phyloP scores from a whole-genome alignment of 2,888 invertebrate genomes.

The Drosophila peninsularis region DNA sequence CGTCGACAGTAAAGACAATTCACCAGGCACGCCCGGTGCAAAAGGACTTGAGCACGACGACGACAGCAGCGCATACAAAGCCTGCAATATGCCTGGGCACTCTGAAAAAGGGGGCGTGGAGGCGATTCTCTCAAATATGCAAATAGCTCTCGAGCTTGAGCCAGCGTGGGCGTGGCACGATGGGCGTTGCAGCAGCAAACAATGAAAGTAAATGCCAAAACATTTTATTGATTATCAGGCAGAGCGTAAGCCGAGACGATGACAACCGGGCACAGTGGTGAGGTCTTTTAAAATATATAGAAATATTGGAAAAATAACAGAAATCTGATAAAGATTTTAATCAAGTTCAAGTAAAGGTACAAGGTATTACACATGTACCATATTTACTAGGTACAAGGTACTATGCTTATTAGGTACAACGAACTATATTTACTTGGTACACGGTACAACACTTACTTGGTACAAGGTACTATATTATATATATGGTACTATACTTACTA shows the following conservation, averaged over 20 bases:
- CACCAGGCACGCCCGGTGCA: constrained; percentile 73
- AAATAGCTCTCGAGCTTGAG: constrained; percentile 56
- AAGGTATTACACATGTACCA: no score
- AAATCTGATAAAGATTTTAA: no score
- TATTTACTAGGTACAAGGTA: no score
- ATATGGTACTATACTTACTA: background rate
- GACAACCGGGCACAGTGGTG: constrained; percentile 46
- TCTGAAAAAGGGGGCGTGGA: constrained; percentile 21
- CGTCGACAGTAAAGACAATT: constrained; percentile 79
- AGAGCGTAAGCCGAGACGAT: constrained; percentile 44
- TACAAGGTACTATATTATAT: background rate
- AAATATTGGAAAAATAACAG: no score
- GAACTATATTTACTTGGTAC: no score
- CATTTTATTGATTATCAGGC: constrained; percentile 79
- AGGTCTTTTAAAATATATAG: no score
- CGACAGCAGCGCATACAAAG: constrained; percentile 57
- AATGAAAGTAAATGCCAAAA: constrained; percentile 81
- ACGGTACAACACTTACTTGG: no score
- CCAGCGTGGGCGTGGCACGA: constrained; percentile 58
- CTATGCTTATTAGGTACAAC: no score
- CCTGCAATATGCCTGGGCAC: constrained; percentile 68
- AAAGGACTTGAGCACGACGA: constrained; percentile 67
- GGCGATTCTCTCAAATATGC: constrained; percentile 65
- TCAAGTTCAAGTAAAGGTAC: no score
- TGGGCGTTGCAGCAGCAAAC: constrained; percentile 77